phyloP scores from a whole-genome alignment of 1,140 invertebrate genomes.

The Bombyx mori region ASM3026992v2 NC_085117.1:6341501-6342000 shows the following conservation, averaged over 20 bases:
- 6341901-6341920: slow-evolving; percentile 84
- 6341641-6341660: slow-evolving; percentile 64
- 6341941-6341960: slow-evolving; percentile 55
- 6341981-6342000: slow-evolving; percentile 97
- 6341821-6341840: slow-evolving; percentile 88
- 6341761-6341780: slow-evolving; percentile 75
- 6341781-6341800: slow-evolving; percentile 80
- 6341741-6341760: slow-evolving; percentile 30
- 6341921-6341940: slow-evolving; percentile 78
- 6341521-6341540: slow-evolving; percentile 73
- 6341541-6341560: slow-evolving; percentile 53
- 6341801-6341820: slow-evolving; percentile 81
- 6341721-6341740: slow-evolving; percentile 31
- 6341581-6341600: slow-evolving; percentile 77
- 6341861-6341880: slow-evolving; percentile 92
- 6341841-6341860: slow-evolving; percentile 87
- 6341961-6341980: slow-evolving; percentile 86
- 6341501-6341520: slow-evolving; percentile 72
- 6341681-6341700: slow-evolving; percentile 48
- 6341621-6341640: slow-evolving; percentile 77
- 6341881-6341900: slow-evolving; percentile 86
- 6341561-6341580: slow-evolving; percentile 51
- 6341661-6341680: slow-evolving; percentile 33
- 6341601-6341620: slow-evolving; percentile 71
- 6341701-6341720: slow-evolving; percentile 52